These are phyloP conservation scores for Pangasianodon gigas DNA, from an alignment of 2,113 vertebrate genomes.

Conservation along the genomic window DNA sequence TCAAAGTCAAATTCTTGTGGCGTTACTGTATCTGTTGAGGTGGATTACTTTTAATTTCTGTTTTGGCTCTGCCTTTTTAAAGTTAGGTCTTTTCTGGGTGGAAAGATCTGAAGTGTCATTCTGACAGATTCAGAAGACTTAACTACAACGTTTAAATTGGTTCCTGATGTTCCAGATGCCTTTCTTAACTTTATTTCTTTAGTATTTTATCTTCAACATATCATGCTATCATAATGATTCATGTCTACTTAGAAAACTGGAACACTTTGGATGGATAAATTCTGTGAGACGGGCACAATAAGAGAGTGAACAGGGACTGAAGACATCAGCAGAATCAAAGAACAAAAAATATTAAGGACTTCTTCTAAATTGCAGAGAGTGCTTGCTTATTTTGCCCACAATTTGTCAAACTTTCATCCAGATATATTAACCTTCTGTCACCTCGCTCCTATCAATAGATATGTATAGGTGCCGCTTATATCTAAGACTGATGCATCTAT, in stretches of 20 bases:
- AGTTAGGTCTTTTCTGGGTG: constrained; percentile 2
- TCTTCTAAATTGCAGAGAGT: not conserved
- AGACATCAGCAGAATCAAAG: constrained; percentile 2
- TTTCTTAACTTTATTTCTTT: not conserved
- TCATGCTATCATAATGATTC: not conserved
- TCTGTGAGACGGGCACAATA: not conserved
- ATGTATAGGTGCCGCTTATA: not conserved
- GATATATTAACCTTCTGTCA: not conserved
- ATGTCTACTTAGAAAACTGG: not conserved
- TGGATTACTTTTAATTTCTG: constrained; percentile 41
- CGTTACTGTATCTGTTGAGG: constrained; percentile 31
- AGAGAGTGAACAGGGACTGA: constrained; percentile 6
- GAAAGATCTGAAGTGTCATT: constrained; percentile 12
- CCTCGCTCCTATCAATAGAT: not conserved
- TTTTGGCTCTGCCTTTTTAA: constrained; percentile 1
- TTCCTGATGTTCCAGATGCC: constrained; percentile 15
- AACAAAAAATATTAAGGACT: not conserved
- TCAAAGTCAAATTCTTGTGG: constrained; percentile 23
- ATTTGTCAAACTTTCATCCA: not conserved
- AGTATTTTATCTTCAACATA: not conserved
- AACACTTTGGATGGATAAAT: constrained; percentile 2
- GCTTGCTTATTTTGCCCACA: not conserved
- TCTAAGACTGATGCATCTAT: not conserved
- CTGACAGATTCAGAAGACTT: not conserved
- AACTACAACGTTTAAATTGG: not conserved